Evolutionary conservation across 2,888 invertebrate species (phyloP).

Genomic region (Stomorhina lunata): DNA sequence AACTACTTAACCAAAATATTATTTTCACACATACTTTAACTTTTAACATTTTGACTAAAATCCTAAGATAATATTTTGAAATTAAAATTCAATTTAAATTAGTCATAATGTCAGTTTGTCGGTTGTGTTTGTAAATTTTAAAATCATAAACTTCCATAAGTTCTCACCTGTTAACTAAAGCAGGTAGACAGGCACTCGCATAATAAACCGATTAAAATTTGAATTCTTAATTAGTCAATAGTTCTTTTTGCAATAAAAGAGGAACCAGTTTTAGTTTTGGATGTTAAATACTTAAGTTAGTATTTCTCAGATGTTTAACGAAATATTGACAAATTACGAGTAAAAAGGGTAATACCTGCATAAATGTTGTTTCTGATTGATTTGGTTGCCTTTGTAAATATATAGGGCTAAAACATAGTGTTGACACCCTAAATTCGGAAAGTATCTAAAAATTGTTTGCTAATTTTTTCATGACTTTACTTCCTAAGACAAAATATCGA

Average conservation of each 20-base stretch:
- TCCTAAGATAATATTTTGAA: not conserved
- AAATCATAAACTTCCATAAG: not conserved
- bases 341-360: too few relatives aligned
- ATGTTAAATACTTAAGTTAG: not conserved
- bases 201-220: constrained; percentile 48
- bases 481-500: too few relatives aligned
- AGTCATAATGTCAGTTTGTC: not conserved
- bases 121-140: not conserved
- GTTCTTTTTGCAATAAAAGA: not conserved
- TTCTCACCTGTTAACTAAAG: constrained; percentile 27
- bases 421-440: too few relatives aligned
- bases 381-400: too few relatives aligned
- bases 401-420: too few relatives aligned
- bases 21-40: not conserved
- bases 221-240: constrained; percentile 38
- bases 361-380: too few relatives aligned
- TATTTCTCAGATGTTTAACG: not conserved
- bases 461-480: too few relatives aligned
- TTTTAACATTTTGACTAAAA: not conserved
- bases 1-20: not conserved
- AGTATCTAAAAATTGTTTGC: too few relatives aligned
- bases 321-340: not conserved
- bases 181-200: not conserved
- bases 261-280: constrained; percentile 21
- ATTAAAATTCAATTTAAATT: not conserved